Conservation (phyloP, 2,888 invertebrate species). For the Melanostoma scalare region DNA sequence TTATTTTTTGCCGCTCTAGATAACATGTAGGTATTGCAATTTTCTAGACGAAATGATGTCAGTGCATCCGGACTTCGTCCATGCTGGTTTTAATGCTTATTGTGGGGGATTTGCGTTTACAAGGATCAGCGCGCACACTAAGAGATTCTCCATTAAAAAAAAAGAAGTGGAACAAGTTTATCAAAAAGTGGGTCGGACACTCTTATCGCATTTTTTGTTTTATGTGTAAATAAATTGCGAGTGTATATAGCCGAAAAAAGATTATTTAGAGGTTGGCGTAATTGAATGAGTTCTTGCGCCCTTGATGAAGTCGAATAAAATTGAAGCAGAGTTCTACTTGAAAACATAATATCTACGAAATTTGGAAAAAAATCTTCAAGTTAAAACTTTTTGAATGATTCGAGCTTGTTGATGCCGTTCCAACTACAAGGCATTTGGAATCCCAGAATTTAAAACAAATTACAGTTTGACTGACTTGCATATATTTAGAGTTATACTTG, state of each 20-base stretch:
- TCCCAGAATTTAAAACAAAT: too few relatives aligned
- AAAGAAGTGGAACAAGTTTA: slow-evolving; percentile 61
- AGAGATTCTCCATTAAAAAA: slow-evolving; percentile 5
- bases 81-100: background rate
- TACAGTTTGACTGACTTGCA: too few relatives aligned
- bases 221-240: background rate
- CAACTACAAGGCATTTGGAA: too few relatives aligned
- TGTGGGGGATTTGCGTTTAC: slow-evolving; percentile 30
- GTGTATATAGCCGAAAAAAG: background rate
- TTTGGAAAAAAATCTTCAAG: too few relatives aligned
- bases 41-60: slow-evolving; percentile 49
- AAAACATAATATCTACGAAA: too few relatives aligned
- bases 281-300: background rate
- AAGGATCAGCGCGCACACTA: slow-evolving; percentile 38
- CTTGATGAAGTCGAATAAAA: too few relatives aligned
- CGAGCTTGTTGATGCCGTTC: too few relatives aligned
- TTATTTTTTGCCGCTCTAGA: slow-evolving; percentile 51
- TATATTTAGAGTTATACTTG: too few relatives aligned
- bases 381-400: too few relatives aligned
- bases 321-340: too few relatives aligned
- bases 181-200: slow-evolving; percentile 55
- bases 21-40: slow-evolving; percentile 38
- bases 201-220: slow-evolving; percentile 22
- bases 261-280: background rate
- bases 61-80: slow-evolving; percentile 28